Evolutionary conservation across 2,113 vertebrate genomes (phyloP).

Genomic region (Loxodonta africana): DNA sequence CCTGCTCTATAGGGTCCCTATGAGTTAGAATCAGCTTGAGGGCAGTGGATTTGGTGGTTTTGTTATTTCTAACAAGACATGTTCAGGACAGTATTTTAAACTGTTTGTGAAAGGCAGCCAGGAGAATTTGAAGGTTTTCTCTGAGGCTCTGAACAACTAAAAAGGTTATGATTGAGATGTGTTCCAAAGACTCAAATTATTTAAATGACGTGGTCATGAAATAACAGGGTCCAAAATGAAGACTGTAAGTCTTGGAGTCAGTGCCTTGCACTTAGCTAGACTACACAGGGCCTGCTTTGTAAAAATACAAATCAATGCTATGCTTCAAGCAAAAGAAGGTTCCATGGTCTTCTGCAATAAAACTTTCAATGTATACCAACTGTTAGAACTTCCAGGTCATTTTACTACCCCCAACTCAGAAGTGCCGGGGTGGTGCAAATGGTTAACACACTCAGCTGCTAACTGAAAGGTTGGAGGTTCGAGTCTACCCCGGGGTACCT

Average conservation of each 20-base stretch:
- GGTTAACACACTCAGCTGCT: neutral
- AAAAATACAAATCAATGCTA: neutral
- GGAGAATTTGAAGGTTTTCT: slow-evolving; percentile 12
- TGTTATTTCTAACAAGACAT: neutral
- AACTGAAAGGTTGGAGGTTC: neutral
- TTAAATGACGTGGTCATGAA: slow-evolving; percentile 10
- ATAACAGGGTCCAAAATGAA: neutral
- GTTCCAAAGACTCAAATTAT: slow-evolving; percentile 24
- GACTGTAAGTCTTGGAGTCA: neutral
- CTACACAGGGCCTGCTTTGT: slow-evolving; percentile 8
- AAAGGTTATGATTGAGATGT: slow-evolving; percentile 31
- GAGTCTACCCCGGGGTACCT: neutral
- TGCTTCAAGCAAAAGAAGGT: neutral
- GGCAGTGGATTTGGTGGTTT: too few relatives aligned
- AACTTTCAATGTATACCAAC: neutral
- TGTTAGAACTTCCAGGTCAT: neutral
- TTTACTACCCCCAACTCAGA: neutral
- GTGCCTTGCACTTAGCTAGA: neutral
- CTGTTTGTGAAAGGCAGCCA: neutral
- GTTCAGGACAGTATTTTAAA: neutral
- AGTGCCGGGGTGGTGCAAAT: neutral
- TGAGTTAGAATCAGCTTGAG: too few relatives aligned
- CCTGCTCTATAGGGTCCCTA: too few relatives aligned
- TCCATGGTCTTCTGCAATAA: neutral
- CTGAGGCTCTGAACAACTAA: neutral